Evolutionary conservation across 2,888 invertebrate genomes (phyloP), one percentile per base, ranked within the genome.

Genomic region (Adineta ricciae): DNA sequence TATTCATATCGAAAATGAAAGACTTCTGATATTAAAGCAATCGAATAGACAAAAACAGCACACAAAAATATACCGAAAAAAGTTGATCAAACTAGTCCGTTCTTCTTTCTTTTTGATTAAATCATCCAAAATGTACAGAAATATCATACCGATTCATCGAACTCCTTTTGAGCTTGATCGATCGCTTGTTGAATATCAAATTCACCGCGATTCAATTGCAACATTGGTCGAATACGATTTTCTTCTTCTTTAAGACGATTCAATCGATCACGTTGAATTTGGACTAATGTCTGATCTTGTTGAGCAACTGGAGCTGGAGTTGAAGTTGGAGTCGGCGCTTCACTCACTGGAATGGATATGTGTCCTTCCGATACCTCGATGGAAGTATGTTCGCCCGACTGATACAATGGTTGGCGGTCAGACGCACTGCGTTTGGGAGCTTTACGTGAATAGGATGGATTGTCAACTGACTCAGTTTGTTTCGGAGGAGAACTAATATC

Each of bases 231-330:
- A 11, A 1, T 0, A 24, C 41, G 78, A 38, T 24, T n/a, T 78
- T 78, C 78, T 78, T 78, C 78, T 78, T 78, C 78, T 41, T 41
- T 78, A 38, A 41, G 38, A 41, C 78, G 78, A 41, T 78, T 78
- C 14, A 78, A 78, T 41, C 78, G 78, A 11, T 38, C 78, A 24
- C 78, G 41, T 78, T 38, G 38, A 78, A 78, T 78, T n/a, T 78
- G 41, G 14, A 38, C 78, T 41, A 78, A 41, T 78, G 78, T 78
- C 21, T 78, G 78, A 9, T 78, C 24, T 24, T 24, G 38, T 41
- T 78, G 21, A 4, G 21, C 24, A n/a, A 24, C 1, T 38, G n/a
- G 38, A 38, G 5, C 2, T 38, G 19, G 73, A 0, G 0, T 24
- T 2, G 78, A 5, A 41, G 78, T 2, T 41, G 9, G 41, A 21